A percentile compares a stretch with the other conserved stretches of the same genome.
These are phyloP conservation scores for Rallus limicola DNA, from an alignment of 2,113 vertebrate genomes.

Conservation along the genomic window DNA sequence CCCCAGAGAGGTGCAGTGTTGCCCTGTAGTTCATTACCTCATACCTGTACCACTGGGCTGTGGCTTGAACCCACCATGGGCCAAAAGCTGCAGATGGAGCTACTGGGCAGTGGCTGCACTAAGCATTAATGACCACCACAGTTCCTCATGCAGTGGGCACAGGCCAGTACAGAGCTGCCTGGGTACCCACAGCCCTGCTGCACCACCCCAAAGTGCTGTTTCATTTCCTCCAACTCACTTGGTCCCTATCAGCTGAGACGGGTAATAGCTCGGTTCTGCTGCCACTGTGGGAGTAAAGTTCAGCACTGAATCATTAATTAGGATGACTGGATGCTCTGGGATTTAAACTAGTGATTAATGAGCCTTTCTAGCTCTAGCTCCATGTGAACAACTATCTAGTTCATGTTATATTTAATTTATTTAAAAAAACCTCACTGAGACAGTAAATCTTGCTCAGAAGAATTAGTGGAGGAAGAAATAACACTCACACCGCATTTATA, in stretches of 20 bases:
- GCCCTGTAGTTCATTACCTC: background rate
- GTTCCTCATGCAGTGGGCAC: fast-evolving
- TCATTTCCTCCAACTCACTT: fast-evolving
- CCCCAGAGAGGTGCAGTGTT: background rate
- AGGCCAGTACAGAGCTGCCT: fast-evolving
- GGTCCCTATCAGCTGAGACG: background rate
- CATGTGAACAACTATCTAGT: constrained; percentile 52
- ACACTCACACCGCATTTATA: constrained; percentile 19
- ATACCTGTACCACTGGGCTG: fast-evolving
- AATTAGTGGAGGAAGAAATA: constrained; percentile 58
- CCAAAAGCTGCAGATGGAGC: fast-evolving
- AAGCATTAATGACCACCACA: fast-evolving
- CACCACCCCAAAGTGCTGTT: background rate
- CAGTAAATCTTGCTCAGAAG: constrained; percentile 59
- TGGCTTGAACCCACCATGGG: background rate
- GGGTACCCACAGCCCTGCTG: background rate
- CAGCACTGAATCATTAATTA: constrained; percentile 66
- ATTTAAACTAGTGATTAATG: constrained; percentile 75
- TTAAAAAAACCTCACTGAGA: background rate
- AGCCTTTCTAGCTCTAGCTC: constrained; percentile 51
- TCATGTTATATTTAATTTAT: constrained; percentile 64
- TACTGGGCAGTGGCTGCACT: background rate
- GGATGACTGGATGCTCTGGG: constrained; percentile 53
- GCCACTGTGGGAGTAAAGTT: constrained; percentile 17
- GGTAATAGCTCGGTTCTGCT: background rate